phyloP scores from a whole-genome alignment of 1,140 invertebrate species.

The Drosophila parabipectinata region DNA sequence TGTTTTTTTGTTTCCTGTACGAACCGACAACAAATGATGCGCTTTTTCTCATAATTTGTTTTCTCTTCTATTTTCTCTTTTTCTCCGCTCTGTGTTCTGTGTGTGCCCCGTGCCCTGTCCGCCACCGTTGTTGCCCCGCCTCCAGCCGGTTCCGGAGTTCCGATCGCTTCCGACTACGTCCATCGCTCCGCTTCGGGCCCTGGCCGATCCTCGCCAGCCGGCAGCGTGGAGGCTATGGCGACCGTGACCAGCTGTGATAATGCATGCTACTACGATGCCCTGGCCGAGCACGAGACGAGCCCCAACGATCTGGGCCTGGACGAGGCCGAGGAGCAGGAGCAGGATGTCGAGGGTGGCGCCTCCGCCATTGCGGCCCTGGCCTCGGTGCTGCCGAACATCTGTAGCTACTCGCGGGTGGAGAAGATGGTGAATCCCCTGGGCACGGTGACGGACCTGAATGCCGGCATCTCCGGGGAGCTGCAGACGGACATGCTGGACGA shows the following conservation, averaged over 20 bases:
- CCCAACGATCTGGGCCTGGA: slow-evolving; percentile 32
- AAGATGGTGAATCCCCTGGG: slow-evolving; percentile 90
- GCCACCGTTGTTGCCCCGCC: slow-evolving; percentile 29
- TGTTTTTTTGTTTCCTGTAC: slow-evolving; percentile 58
- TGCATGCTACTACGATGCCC: slow-evolving; percentile 75
- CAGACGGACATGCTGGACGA: slow-evolving; percentile 85
- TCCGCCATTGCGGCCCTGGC: slow-evolving; percentile 43
- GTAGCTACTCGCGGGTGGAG: slow-evolving; percentile 67
- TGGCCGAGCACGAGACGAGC: slow-evolving; percentile 63
- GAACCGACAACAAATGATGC: slow-evolving; percentile 50
- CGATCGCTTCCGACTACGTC: not conserved
- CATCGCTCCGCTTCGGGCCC: not conserved
- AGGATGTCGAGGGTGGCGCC: not conserved
- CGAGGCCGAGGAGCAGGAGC: slow-evolving; percentile 6
- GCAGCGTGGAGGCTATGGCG: not conserved
- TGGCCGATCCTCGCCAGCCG: slow-evolving; percentile 10
- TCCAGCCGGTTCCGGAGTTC: slow-evolving; percentile 3
- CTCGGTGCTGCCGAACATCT: slow-evolving; percentile 72
- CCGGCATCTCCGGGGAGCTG: slow-evolving; percentile 84
- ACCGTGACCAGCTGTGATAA: slow-evolving; percentile 59
- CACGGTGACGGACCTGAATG: slow-evolving; percentile 86
- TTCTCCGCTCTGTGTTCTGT: slow-evolving; percentile 69
- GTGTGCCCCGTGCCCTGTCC: slow-evolving; percentile 25
- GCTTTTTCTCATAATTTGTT: slow-evolving; percentile 83
- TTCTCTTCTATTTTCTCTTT: slow-evolving; percentile 71